Conservation (phyloP, 2,797 vertebrate genomes). For the Tapirus indicus region DNA sequence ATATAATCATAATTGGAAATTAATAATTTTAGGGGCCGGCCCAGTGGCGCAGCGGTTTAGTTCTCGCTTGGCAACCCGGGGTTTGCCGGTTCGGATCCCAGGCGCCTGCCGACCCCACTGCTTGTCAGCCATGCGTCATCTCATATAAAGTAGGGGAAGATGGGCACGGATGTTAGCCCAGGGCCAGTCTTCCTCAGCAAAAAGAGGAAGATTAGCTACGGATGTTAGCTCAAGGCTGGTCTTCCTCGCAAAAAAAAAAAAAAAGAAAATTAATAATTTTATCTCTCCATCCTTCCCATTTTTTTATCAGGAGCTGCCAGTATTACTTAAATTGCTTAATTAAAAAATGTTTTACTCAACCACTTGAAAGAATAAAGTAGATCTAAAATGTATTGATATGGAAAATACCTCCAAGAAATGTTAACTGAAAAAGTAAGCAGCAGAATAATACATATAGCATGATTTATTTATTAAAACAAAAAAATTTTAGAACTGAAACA, state of each 20-base stretch:
- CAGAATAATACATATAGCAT: not conserved
- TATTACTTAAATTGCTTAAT: slow-evolving; percentile 54
- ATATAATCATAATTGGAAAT: not conserved
- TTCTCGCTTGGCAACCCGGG: no score
- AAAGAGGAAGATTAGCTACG: no score
- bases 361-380: slow-evolving; percentile 38
- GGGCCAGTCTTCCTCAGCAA: no score
- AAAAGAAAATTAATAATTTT: not conserved
- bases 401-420: slow-evolving; percentile 3
- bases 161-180: no score
- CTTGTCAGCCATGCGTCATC: no score
- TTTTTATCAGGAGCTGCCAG: not conserved
- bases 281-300: not conserved
- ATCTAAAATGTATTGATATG: not conserved
- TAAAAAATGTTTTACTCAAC: slow-evolving; percentile 12
- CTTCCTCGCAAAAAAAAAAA: no score
- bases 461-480: slow-evolving; percentile 30
- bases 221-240: no score
- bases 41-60: no score
- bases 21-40: not conserved
- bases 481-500: not conserved
- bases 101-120: no score
- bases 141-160: no score
- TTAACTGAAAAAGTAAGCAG: slow-evolving; percentile 5
- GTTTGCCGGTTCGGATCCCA: no score